Conservation (phyloP, 2,113 vertebrate genomes). For the Coracopsis vasa region DNA sequence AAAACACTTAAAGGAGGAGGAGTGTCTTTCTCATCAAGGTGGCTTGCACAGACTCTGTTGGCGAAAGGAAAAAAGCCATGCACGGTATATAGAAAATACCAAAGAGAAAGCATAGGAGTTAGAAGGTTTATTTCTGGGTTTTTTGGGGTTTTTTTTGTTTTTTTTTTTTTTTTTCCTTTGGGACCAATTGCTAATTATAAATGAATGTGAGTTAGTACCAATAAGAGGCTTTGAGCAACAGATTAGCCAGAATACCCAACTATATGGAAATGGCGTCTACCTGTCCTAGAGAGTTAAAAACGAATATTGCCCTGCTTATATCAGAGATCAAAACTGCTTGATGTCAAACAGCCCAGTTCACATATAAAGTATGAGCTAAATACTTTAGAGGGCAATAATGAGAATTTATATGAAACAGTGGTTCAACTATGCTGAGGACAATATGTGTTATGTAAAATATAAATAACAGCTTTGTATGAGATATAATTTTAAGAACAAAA, state of each 20-base stretch:
- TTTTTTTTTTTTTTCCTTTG: neutral
- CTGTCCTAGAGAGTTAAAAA: neutral
- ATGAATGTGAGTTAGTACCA: neutral
- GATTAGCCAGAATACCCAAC: neutral
- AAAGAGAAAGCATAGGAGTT: neutral
- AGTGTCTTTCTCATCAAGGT: neutral
- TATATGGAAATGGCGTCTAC: neutral
- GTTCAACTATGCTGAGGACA: neutral
- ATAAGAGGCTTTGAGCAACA: neutral
- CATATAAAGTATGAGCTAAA: neutral
- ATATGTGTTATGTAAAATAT: neutral
- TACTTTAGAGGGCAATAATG: neutral
- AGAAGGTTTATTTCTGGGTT: neutral
- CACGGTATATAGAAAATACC: fast-evolving
- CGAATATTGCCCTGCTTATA: neutral
- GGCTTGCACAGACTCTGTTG: neutral
- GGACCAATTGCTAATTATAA: neutral
- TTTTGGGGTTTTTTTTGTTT: neutral
- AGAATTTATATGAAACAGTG: neutral
- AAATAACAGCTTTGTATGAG: neutral
- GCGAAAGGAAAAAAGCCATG: neutral
- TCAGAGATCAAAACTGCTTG: neutral
- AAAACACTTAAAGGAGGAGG: neutral
- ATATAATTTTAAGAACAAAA: constrained; percentile 6
- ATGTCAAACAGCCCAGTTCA: neutral